These are phyloP conservation scores for Pantherophis vulpinus DNA, from an alignment of 2,797 vertebrate species.

Conservation along the genomic window DNA sequence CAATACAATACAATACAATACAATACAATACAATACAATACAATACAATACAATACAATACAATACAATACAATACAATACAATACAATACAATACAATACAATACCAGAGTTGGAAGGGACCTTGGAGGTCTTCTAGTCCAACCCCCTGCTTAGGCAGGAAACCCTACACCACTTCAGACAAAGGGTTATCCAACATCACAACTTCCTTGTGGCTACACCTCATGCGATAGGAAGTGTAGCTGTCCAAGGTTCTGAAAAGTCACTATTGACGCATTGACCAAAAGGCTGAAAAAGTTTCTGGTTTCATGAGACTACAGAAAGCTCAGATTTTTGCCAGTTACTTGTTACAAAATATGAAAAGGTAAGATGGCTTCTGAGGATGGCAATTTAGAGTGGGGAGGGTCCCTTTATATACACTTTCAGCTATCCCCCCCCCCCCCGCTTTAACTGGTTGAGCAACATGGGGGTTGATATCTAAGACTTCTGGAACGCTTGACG, in stretches of 20 bases:
- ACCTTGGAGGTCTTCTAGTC: too few species aligned
- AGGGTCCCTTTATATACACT: neutral
- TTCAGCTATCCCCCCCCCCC: neutral
- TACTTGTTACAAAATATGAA: neutral
- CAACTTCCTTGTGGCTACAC: neutral
- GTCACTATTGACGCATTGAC: neutral
- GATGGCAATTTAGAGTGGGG: neutral
- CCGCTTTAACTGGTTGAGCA: neutral
- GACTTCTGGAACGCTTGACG: neutral
- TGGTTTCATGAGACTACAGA: neutral
- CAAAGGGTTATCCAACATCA: too few species aligned
- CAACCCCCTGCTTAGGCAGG: too few species aligned
- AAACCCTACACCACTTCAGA: too few species aligned
- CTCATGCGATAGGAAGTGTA: neutral
- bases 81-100: too few species aligned
- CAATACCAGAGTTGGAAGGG: too few species aligned
- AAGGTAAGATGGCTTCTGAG: neutral
- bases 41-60: too few species aligned
- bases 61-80: too few species aligned
- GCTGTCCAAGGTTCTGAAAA: neutral
- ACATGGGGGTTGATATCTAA: neutral
- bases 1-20: too few species aligned
- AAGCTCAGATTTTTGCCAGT: neutral
- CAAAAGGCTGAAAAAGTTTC: neutral
- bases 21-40: too few species aligned